Conservation (phyloP, 2,888 invertebrate genomes). For the Heliconius sara region DNA sequence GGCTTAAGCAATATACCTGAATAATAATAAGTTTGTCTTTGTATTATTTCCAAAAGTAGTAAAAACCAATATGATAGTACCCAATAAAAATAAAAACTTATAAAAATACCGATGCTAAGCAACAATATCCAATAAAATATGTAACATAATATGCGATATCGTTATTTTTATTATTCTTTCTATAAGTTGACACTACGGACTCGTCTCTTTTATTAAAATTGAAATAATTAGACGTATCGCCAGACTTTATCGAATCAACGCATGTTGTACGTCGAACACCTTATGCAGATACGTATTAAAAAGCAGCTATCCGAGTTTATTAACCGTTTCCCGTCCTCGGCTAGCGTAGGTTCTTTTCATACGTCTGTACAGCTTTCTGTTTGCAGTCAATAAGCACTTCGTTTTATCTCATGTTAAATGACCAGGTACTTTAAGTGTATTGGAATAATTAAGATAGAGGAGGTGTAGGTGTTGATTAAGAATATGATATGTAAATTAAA, state of each 20-base stretch:
- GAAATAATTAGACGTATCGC: conserved; percentile 27
- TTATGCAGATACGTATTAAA: conserved; percentile 21
- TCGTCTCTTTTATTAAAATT: conserved; percentile 4
- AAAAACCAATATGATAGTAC: not conserved
- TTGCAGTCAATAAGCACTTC: conserved; percentile 41
- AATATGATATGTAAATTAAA: conserved; percentile 15
- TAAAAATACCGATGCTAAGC: too few species aligned
- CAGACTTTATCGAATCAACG: conserved; percentile 2
- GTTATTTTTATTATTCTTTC: not conserved
- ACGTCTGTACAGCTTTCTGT: conserved; percentile 35
- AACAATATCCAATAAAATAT: not conserved
- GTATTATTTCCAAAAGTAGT: not conserved
- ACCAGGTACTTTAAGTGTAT: conserved; percentile 42
- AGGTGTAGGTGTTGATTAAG: conserved; percentile 35
- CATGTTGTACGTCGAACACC: conserved; percentile 26
- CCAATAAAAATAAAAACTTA: too few species aligned
- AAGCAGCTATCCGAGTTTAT: conserved; percentile 29
- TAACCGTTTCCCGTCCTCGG: conserved; percentile 25
- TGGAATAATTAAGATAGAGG: conserved; percentile 38
- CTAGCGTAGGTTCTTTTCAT: conserved; percentile 21
- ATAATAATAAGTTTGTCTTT: not conserved
- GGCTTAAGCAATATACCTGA: too few species aligned
- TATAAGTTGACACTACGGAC: not conserved
- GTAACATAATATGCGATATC: not conserved
- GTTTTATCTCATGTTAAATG: conserved; percentile 41